Conservation (phyloP, 2,113 vertebrate genomes). For the Actenoides hombroni region DNA sequence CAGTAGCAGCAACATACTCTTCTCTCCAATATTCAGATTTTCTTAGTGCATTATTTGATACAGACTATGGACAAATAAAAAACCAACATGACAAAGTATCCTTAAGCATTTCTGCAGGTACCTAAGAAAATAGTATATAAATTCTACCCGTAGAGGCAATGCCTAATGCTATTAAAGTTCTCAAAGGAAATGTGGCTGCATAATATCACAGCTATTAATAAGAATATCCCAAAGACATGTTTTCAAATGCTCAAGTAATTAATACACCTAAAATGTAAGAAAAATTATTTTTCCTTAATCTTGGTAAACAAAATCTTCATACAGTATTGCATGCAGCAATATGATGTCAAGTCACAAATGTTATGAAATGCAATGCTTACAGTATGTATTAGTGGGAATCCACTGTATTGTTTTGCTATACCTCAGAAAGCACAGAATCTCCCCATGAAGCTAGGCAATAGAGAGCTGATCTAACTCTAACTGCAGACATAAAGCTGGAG, state of each 20-base stretch:
- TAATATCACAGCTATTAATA: not conserved
- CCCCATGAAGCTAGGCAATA: not conserved
- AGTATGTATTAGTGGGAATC: not conserved
- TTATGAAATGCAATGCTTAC: constrained; percentile 11
- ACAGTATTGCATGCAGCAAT: constrained; percentile 11
- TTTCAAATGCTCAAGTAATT: not conserved
- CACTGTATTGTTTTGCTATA: not conserved
- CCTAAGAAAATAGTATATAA: not conserved
- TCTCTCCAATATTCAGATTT: not conserved
- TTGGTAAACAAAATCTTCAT: not conserved
- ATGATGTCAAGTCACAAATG: not conserved
- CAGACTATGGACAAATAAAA: not conserved
- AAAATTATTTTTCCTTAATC: not conserved
- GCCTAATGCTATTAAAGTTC: constrained; percentile 3
- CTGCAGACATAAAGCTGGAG: not conserved
- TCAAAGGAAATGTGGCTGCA: not conserved
- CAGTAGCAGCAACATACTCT: not conserved
- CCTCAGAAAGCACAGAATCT: not conserved
- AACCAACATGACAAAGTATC: not conserved
- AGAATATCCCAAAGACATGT: not conserved
- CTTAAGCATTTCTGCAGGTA: not conserved
- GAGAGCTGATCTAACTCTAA: not conserved
- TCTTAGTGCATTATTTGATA: not conserved
- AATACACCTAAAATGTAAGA: not conserved
- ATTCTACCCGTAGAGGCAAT: not conserved